Conservation (phyloP, 2,888 invertebrate species). For the Plebejus melissa region DNA sequence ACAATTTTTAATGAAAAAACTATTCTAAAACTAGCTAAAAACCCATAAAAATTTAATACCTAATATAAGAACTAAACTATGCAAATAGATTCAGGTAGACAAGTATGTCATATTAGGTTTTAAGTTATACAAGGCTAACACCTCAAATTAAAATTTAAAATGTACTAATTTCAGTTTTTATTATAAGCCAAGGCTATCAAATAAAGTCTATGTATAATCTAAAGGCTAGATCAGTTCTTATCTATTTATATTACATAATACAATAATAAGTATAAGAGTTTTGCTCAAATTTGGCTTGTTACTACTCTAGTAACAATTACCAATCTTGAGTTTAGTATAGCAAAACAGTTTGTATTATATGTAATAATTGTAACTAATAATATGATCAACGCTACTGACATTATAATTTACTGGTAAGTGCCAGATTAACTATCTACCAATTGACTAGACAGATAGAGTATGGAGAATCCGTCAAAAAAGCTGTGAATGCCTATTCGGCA, state of each 20-base stretch:
- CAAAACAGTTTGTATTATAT: too few species aligned
- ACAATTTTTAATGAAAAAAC: neutral
- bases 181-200: neutral
- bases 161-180: neutral
- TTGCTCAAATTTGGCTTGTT: too few species aligned
- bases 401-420: too few species aligned
- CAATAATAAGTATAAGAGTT: too few species aligned
- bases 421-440: too few species aligned
- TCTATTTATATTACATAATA: neutral
- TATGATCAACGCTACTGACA: too few species aligned
- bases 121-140: constrained; percentile 57
- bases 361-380: too few species aligned
- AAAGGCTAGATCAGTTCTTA: neutral
- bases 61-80: neutral
- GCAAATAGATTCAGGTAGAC: constrained; percentile 56
- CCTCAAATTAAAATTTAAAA: constrained; percentile 38
- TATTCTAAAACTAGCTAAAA: neutral
- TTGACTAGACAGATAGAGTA: too few species aligned
- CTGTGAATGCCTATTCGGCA: too few species aligned
- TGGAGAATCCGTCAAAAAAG: too few species aligned
- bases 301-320: too few species aligned
- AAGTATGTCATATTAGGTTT: constrained; percentile 58
- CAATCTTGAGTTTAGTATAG: too few species aligned
- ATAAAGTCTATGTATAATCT: neutral
- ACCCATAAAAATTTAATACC: neutral